Percentiles rank a stretch among this genome's conserved stretches.
phyloP scores from a whole-genome alignment of 1,140 invertebrate species.

The Diorhabda elongata region DNA sequence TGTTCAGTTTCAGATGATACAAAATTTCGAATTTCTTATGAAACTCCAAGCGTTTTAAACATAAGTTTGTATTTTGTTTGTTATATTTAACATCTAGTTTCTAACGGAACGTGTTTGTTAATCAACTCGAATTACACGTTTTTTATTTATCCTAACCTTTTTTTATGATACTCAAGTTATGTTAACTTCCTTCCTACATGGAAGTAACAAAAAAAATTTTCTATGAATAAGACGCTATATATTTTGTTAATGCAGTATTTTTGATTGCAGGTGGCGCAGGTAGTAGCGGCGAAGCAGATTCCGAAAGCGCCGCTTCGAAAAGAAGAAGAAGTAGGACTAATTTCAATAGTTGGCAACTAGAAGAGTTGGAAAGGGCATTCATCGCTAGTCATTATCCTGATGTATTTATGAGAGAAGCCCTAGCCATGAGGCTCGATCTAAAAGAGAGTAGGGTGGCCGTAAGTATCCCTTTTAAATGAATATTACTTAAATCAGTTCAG shows the following conservation, averaged over 20 bases:
- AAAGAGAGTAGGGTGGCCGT: constrained; percentile 98
- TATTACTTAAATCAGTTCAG: not conserved
- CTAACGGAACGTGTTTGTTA: too few species aligned
- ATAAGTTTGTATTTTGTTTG: too few species aligned
- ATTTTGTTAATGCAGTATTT: not conserved
- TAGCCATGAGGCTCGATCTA: constrained; percentile 91
- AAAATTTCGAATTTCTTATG: too few species aligned
- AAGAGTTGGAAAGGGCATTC: constrained; percentile 96
- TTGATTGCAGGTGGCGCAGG: constrained; percentile 45
- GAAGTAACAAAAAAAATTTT: too few species aligned
- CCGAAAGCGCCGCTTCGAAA: constrained; percentile 65
- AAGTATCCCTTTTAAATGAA: constrained; percentile 51
- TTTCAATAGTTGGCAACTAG: constrained; percentile 98
- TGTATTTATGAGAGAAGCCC: constrained; percentile 95
- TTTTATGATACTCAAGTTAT: too few species aligned
- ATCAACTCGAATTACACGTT: too few species aligned
- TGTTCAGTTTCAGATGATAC: too few species aligned
- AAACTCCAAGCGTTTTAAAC: too few species aligned
- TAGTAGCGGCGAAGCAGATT: constrained; percentile 57
- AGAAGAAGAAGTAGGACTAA: constrained; percentile 91
- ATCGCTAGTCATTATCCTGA: constrained; percentile 96
- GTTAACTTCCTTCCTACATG: too few species aligned
- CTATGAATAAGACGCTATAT: too few species aligned
- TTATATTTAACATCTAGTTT: too few species aligned
- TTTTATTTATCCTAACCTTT: too few species aligned